Evolutionary conservation across 2,888 invertebrate species (phyloP), one percentile per base, ranked within the genome.

Genomic region (Dione vanillae): DNA sequence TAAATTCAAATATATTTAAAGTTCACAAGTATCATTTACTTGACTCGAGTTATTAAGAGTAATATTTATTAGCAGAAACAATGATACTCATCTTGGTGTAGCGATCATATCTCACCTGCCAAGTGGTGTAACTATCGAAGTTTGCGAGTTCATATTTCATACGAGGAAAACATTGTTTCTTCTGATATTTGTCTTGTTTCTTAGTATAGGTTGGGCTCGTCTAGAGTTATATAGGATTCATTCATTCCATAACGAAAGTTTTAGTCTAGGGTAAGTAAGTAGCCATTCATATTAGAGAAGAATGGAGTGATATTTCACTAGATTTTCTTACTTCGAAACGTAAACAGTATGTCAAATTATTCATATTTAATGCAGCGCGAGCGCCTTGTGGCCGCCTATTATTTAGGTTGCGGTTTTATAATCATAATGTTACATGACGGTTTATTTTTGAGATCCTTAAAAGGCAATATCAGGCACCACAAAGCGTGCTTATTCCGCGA

Each of bases 401-500:
- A 68, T 70, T 66, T 62, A 58, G 61, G 37, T 67, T 66, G 66
- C 49, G 70, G 65, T 70, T 67, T 45, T 54, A 47, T 51, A 68
- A 59, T 59, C 45, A 43, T 62, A 62, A 64, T 54, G 40, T 65
- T 56, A 70, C 49, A 59, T 65, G 59, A 45, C 68, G 74, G 72
- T 56, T 65, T 70, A 67, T 75, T 75, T 67, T 69, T 70, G 45
- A 72, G 59, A 20, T 69, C 77, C 76, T 74, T 75, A 72, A 77
- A 78, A 74, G 76, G 78, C 64, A 66, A 67, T 75, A 68, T 70
- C 59, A 78, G 78, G 79, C 78, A 86, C 85, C 86, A 79, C 90
- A 88, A 85, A 82, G 83, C 80, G 77, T 77, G 80, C 79, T 79
- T 75, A 73, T 87, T 87, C 87, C 80, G 65, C 72, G 85, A 85